Percentiles rank a stretch among this genome's conserved stretches.
Conservation (phyloP, 2,113 vertebrate species). For the Sander lucioperca region DNA sequence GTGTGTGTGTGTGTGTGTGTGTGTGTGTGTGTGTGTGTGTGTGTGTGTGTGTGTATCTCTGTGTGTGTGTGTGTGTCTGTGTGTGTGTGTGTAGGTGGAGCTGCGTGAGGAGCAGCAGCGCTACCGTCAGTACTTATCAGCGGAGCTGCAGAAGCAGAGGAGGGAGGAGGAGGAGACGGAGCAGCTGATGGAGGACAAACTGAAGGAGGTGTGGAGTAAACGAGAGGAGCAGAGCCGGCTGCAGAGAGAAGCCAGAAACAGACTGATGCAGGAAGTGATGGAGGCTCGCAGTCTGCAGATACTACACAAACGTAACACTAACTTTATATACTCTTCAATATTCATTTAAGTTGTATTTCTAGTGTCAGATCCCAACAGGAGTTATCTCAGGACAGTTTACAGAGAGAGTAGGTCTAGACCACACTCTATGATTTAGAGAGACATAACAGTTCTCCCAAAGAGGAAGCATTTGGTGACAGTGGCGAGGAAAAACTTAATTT, state of each 20-base stretch:
- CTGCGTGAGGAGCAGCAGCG: conserved; percentile 84
- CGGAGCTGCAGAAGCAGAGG: conserved; percentile 82
- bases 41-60: no score
- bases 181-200: conserved; percentile 82
- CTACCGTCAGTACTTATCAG: conserved; percentile 85
- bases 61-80: no score
- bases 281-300: conserved; percentile 85
- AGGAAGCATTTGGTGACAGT: no score
- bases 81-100: conserved; percentile 39
- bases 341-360: background rate
- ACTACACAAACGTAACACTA: conserved; percentile 86
- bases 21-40: no score
- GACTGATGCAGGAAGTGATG: conserved; percentile 87
- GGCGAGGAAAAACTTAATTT: no score
- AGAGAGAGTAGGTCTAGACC: no score
- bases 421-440: no score
- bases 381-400: no score
- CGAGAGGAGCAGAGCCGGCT: conserved; percentile 72
- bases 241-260: conserved; percentile 83
- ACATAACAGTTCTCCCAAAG: no score
- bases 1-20: no score
- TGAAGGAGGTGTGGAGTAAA: conserved; percentile 76
- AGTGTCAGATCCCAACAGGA: no score
- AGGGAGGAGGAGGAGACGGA: conserved; percentile 83
- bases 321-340: background rate